A percentile compares a stretch with the other conserved stretches of the same genome.
phyloP scores from a whole-genome alignment of 1,140 invertebrate genomes.

The Monochamus saltuarius region DNA sequence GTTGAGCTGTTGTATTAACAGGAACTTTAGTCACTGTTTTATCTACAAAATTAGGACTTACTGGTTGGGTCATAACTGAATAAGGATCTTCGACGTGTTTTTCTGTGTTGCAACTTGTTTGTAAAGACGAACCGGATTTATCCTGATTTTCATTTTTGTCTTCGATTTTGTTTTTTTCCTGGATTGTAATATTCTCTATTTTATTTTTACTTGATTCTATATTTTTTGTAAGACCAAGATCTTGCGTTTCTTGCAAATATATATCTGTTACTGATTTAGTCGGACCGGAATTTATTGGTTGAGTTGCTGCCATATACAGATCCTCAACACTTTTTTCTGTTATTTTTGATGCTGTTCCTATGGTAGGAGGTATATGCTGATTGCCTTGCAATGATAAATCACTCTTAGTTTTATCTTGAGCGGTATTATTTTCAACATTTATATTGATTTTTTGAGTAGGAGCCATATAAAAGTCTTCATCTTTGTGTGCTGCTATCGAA shows the following conservation, averaged over 20 bases:
- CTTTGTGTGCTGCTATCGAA: constrained; percentile 4
- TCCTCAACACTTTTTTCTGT: background rate
- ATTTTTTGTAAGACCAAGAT: constrained; percentile 8
- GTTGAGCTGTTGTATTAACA: no score
- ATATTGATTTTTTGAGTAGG: constrained; percentile 19
- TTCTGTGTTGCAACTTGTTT: no score
- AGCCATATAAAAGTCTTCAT: constrained; percentile 23
- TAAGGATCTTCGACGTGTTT: no score
- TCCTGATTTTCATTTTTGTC: no score
- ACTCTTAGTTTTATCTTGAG: no score
- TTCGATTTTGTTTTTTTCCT: no score
- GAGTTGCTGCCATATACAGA: constrained; percentile 1
- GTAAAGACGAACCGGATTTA: no score
- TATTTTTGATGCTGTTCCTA: background rate
- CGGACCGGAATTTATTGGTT: background rate
- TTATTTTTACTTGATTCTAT: background rate
- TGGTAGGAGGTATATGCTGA: background rate
- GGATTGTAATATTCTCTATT: background rate
- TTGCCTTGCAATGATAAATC: no score
- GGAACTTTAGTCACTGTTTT: no score
- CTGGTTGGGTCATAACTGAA: no score
- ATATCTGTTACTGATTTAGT: background rate
- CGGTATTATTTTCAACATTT: no score
- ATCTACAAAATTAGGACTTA: no score
- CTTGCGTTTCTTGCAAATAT: background rate